These are phyloP conservation scores for Drosophila acutilabella DNA, from an alignment of 2,888 invertebrate genomes.

Conservation along the genomic window DNA sequence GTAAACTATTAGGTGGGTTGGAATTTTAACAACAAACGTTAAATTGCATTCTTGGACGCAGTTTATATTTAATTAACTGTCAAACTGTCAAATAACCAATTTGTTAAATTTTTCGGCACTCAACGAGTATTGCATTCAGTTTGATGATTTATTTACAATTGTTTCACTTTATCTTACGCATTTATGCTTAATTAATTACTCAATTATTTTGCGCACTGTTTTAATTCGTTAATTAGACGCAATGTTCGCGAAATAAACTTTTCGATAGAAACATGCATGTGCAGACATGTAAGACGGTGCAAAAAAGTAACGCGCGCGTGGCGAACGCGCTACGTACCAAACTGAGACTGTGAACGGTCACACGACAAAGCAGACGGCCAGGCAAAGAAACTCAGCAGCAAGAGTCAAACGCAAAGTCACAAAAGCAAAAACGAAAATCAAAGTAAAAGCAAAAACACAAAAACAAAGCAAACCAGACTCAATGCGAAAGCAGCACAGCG, in stretches of 20 bases:
- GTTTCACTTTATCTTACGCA: constrained; percentile 45
- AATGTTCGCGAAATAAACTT: constrained; percentile 40
- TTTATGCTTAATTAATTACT: constrained; percentile 48
- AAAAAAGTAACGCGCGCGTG: constrained; percentile 64
- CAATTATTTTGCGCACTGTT: constrained; percentile 57
- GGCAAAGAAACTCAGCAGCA: constrained; percentile 27
- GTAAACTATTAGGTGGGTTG: constrained; percentile 1
- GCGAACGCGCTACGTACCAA: constrained; percentile 73
- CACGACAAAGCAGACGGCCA: constrained; percentile 27
- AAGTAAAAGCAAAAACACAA: constrained; percentile 4
- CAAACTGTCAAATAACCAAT: neutral
- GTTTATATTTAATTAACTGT: constrained; percentile 4
- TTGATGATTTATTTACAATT: neutral
- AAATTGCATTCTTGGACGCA: constrained; percentile 13
- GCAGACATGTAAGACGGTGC: constrained; percentile 17
- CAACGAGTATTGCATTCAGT: neutral
- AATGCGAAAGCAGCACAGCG: constrained; percentile 44
- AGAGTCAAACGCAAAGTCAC: constrained; percentile 26
- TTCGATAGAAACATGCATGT: constrained; percentile 19
- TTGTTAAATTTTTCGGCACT: neutral
- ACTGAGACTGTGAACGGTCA: constrained; percentile 59
- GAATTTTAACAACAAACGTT: constrained; percentile 18
- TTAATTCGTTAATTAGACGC: constrained; percentile 59
- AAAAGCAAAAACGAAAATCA: constrained; percentile 27
- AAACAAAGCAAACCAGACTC: constrained; percentile 33